Percentiles rank a stretch among this genome's conserved stretches.
phyloP scores from a whole-genome alignment of 2,797 vertebrate genomes.

The Microtus californicus region DNA sequence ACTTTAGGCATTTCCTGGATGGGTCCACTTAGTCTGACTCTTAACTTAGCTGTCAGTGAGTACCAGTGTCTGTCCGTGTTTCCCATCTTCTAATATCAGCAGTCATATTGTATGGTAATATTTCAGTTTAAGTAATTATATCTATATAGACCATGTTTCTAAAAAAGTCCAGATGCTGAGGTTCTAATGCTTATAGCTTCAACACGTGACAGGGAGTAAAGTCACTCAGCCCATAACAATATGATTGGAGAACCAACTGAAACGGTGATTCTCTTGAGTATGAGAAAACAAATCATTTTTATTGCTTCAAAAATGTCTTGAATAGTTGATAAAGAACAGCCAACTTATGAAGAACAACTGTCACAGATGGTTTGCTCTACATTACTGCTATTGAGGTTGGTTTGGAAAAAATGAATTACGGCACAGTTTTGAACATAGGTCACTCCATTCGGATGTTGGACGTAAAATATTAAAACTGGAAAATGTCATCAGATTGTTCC shows the following conservation, averaged over 20 bases:
- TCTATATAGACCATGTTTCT: neutral
- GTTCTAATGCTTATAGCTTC: neutral
- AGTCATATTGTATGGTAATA: neutral
- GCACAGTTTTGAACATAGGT: neutral
- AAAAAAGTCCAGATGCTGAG: neutral
- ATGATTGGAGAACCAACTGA: neutral
- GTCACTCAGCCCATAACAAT: neutral
- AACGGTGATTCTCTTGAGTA: neutral
- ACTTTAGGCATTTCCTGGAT: neutral
- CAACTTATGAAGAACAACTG: neutral
- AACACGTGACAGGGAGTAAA: neutral
- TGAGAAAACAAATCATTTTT: neutral
- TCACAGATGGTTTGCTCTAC: slow-evolving; percentile 43
- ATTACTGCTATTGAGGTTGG: neutral
- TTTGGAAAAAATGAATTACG: neutral
- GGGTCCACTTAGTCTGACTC: neutral
- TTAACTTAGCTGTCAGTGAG: neutral
- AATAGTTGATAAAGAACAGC: slow-evolving; percentile 5
- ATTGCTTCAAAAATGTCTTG: slow-evolving; percentile 23
- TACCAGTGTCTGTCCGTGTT: neutral
- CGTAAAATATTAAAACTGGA: slow-evolving; percentile 42
- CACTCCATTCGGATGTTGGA: neutral
- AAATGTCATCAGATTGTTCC: neutral
- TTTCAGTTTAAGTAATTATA: neutral
- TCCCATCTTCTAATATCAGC: neutral